These are phyloP conservation scores for Empidonax traillii DNA, from an alignment of 2,113 vertebrate species.

Conservation along the genomic window DNA sequence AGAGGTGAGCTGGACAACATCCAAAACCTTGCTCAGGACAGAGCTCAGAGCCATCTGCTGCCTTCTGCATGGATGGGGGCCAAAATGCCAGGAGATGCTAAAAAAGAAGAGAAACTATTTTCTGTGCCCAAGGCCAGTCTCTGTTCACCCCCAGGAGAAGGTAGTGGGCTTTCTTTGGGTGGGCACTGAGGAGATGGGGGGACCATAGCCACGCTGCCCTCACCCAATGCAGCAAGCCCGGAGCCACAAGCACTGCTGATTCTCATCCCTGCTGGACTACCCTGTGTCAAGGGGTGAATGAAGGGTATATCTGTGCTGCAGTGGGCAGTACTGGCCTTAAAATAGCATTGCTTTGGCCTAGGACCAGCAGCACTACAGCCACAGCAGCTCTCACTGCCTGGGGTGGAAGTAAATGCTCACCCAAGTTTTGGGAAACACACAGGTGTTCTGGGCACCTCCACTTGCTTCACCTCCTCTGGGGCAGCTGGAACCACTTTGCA, in stretches of 20 bases:
- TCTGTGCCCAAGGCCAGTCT: background rate
- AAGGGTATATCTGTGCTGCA: background rate
- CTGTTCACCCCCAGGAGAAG: background rate
- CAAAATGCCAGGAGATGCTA: background rate
- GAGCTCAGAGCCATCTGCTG: background rate
- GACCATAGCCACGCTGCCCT: rapidly evolving
- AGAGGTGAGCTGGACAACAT: background rate
- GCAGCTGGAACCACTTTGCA: background rate
- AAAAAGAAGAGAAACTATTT: background rate
- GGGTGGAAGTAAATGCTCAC: background rate
- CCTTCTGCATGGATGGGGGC: background rate
- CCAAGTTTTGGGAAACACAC: background rate
- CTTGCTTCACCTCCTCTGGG: background rate
- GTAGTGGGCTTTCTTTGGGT: rapidly evolving
- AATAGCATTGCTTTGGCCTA: background rate
- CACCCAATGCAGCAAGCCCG: rapidly evolving
- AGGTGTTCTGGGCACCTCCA: background rate
- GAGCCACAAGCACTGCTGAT: background rate
- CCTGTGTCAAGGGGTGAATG: rapidly evolving
- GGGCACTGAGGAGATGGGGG: background rate
- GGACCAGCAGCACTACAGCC: background rate
- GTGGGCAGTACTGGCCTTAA: background rate
- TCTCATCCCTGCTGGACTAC: background rate
- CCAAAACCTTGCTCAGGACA: background rate
- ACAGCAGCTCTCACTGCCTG: background rate